Evolutionary conservation across 2,797 vertebrate genomes (phyloP).

Genomic region (Betta splendens): DNA sequence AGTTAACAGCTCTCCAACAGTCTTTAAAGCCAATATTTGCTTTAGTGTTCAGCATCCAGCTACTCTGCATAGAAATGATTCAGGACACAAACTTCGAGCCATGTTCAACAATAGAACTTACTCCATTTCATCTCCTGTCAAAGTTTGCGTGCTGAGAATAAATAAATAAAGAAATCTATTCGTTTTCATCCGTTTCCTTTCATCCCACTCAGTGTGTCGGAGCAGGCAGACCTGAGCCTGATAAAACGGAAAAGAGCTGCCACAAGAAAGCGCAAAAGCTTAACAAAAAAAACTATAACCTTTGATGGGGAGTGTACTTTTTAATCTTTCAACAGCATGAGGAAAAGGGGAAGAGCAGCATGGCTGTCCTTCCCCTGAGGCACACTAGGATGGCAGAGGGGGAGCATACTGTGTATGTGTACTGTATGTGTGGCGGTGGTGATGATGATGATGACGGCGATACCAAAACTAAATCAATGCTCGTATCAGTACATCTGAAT

Average conservation of each 20-base stretch:
- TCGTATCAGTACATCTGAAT: slow-evolving; percentile 42
- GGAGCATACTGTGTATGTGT: background rate
- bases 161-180: slow-evolving; percentile 75
- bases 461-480: slow-evolving; percentile 41
- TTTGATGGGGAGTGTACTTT: slow-evolving; percentile 71
- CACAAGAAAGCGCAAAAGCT: slow-evolving; percentile 56
- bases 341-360: slow-evolving; percentile 35
- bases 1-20: slow-evolving; percentile 30
- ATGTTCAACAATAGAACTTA: slow-evolving; percentile 59
- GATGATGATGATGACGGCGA: slow-evolving; percentile 12
- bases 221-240: slow-evolving; percentile 60
- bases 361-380: slow-evolving; percentile 14
- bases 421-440: slow-evolving; percentile 23
- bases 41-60: slow-evolving; percentile 55
- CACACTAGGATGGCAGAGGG: slow-evolving; percentile 12
- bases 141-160: slow-evolving; percentile 70
- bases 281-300: slow-evolving; percentile 48
- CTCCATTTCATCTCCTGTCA: slow-evolving; percentile 70
- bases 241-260: slow-evolving; percentile 58
- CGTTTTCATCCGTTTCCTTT: slow-evolving; percentile 72
- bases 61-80: slow-evolving; percentile 59
- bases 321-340: slow-evolving; percentile 58
- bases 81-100: slow-evolving; percentile 65
- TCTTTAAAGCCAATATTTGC: slow-evolving; percentile 49
- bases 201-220: slow-evolving; percentile 71